phyloP scores from a whole-genome alignment of 2,113 vertebrate genomes.

The Pyrgilauda ruficollis region DNA sequence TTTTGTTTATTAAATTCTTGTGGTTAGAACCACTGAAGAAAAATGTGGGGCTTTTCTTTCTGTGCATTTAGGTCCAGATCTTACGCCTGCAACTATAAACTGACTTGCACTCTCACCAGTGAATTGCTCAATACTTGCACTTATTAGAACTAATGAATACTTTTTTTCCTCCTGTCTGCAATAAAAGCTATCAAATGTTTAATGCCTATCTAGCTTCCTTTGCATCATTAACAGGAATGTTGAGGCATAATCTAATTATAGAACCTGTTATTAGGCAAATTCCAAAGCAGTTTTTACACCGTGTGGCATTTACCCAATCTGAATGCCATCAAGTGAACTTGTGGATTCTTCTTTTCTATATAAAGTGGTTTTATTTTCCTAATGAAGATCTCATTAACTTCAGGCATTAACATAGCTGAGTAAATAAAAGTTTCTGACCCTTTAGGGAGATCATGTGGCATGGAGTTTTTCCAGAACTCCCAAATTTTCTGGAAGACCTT shows the following conservation, averaged over 20 bases:
- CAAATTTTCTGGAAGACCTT: not conserved
- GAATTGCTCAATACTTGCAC: not conserved
- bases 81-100: not conserved
- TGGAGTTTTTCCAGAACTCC: not conserved
- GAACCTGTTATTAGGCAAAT: not conserved
- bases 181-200: constrained; percentile 5
- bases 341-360: not conserved
- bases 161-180: not conserved
- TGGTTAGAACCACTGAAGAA: not conserved
- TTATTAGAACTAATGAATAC: constrained; percentile 4
- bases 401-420: not conserved
- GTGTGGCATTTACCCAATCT: not conserved
- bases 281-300: not conserved
- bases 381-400: not conserved
- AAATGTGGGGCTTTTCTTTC: not conserved
- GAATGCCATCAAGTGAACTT: not conserved
- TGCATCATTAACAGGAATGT: constrained; percentile 10
- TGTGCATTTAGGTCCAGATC: not conserved
- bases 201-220: not conserved
- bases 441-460: not conserved
- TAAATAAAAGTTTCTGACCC: not conserved
- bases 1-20: not conserved
- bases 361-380: not conserved
- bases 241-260: not conserved
- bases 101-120: not conserved